Percentiles rank a stretch among this genome's conserved stretches.
These are phyloP conservation scores for Odontocerum albicorne DNA, from an alignment of 2,888 invertebrate species.

Conservation along the genomic window DNA sequence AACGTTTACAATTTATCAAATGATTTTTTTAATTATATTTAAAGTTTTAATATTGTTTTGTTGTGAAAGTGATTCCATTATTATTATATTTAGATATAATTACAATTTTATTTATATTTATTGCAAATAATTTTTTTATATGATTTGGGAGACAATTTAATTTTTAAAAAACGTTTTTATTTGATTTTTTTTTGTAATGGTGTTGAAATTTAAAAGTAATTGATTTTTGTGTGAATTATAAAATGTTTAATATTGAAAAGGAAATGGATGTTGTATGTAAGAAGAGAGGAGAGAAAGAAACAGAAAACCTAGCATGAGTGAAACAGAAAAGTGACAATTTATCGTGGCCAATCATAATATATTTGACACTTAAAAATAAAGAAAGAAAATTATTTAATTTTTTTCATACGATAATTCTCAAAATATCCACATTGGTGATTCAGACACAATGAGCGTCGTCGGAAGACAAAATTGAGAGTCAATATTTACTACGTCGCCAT, in stretches of 20 bases:
- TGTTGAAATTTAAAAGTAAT: too few species aligned
- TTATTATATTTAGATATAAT: not conserved
- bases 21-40: not conserved
- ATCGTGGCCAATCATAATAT: too few species aligned
- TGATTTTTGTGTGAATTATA: constrained; percentile 4
- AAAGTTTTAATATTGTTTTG: not conserved
- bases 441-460: too few species aligned
- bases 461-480: too few species aligned
- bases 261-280: constrained; percentile 9
- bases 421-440: too few species aligned
- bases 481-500: too few species aligned
- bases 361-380: too few species aligned
- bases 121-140: not conserved
- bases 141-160: too few species aligned
- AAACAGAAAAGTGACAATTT: constrained; percentile 11
- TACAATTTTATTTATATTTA: not conserved
- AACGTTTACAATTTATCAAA: too few species aligned
- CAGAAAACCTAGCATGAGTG: constrained; percentile 28
- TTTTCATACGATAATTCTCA: too few species aligned
- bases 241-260: not conserved
- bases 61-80: not conserved
- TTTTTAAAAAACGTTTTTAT: not conserved
- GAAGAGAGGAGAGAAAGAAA: constrained; percentile 12
- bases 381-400: too few species aligned
- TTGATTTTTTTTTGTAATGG: too few species aligned